These are phyloP conservation scores for Nesogale talazaci DNA, from an alignment of 2,113 vertebrate genomes.

Conservation along the genomic window DNA sequence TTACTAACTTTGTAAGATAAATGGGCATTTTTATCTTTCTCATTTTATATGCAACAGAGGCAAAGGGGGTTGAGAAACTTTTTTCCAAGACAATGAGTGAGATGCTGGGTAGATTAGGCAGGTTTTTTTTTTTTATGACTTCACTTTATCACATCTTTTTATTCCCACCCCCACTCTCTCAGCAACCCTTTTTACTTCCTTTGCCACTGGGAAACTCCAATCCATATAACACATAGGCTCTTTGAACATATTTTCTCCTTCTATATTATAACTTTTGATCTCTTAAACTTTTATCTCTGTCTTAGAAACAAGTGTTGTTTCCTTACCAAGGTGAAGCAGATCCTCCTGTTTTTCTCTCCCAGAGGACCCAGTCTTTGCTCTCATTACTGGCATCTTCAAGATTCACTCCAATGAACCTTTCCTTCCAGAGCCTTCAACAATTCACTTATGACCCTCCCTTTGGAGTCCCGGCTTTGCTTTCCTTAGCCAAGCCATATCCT, in stretches of 20 bases:
- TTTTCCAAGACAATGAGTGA: too few species aligned
- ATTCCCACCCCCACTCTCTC: too few species aligned
- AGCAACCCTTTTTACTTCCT: too few species aligned
- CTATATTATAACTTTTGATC: neutral
- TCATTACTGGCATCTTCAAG: neutral
- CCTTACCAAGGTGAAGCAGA: neutral
- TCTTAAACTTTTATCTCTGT: neutral
- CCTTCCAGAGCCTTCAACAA: neutral
- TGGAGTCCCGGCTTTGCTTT: neutral
- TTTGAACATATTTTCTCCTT: neutral
- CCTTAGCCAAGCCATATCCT: neutral
- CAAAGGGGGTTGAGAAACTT: too few species aligned
- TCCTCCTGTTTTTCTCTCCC: neutral
- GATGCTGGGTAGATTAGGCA: too few species aligned
- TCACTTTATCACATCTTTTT: too few species aligned
- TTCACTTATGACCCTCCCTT: neutral
- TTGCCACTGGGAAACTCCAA: neutral
- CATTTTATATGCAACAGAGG: too few species aligned
- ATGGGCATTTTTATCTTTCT: too few species aligned
- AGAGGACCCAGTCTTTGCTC: neutral
- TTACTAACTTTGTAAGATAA: too few species aligned
- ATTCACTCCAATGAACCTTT: neutral
- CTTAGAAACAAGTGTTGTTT: neutral
- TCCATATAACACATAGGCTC: neutral
- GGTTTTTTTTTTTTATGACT: too few species aligned